Conservation (phyloP, 2,888 invertebrate species). For the Argyra leucocephala region DNA sequence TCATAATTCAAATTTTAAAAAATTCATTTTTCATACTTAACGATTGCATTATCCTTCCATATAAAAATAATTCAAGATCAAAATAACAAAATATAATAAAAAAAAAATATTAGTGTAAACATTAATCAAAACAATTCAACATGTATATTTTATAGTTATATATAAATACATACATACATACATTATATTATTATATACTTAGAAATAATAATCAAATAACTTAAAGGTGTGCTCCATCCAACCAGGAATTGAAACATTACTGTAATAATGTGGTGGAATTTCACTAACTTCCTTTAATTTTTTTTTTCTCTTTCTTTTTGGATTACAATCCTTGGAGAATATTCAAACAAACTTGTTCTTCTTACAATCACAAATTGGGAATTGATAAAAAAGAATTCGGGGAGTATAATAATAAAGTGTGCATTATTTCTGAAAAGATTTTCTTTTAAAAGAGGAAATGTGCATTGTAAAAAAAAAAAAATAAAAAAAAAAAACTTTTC, state of each 20-base stretch:
- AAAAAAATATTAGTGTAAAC: not conserved
- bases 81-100: not conserved
- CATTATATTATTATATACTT: not conserved
- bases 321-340: no score
- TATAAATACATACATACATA: no score
- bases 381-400: no score
- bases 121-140: slow-evolving; percentile 1
- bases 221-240: not conserved
- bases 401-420: no score
- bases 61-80: not conserved
- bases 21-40: not conserved
- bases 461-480: no score
- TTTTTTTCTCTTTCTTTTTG: not conserved
- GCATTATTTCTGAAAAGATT: no score
- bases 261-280: not conserved
- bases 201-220: not conserved
- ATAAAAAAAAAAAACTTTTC: no score
- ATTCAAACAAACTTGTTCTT: no score
- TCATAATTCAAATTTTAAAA: no score
- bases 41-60: not conserved
- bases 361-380: no score
- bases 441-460: no score
- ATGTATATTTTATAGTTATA: not conserved
- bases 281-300: no score
- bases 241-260: not conserved